Evolutionary conservation across 2,113 vertebrate species (phyloP).

Genomic region (Xiphorhynchus elegans): DNA sequence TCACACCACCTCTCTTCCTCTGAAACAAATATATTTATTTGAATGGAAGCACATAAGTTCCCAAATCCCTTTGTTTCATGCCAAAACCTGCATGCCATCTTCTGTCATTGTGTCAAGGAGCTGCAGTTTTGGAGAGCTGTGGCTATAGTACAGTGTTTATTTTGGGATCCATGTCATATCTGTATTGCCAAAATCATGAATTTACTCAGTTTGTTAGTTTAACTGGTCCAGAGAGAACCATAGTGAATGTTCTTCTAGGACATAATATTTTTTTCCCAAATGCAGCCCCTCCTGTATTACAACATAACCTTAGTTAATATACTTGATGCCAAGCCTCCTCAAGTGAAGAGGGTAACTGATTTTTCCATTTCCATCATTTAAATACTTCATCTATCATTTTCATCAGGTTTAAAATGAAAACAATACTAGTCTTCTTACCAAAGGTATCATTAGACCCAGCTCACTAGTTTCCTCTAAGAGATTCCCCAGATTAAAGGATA

Average conservation of each 20-base stretch:
- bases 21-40: neutral
- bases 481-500: neutral
- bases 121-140: neutral
- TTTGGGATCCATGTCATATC: neutral
- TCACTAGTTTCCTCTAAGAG: neutral
- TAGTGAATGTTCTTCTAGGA: neutral
- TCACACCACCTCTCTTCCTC: neutral
- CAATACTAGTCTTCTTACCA: neutral
- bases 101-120: neutral
- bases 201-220: neutral
- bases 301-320: neutral
- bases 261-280: neutral
- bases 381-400: neutral
- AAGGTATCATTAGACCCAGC: neutral
- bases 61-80: neutral
- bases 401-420: neutral
- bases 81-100: neutral
- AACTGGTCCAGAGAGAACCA: neutral
- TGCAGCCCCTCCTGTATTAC: neutral
- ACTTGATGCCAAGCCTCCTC: neutral
- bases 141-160: neutral
- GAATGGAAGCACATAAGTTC: neutral
- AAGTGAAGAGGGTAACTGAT: neutral
- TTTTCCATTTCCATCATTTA: neutral
- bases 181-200: neutral